Conservation (phyloP, 2,888 invertebrate genomes). For the Pherbina coryleti region DNA sequence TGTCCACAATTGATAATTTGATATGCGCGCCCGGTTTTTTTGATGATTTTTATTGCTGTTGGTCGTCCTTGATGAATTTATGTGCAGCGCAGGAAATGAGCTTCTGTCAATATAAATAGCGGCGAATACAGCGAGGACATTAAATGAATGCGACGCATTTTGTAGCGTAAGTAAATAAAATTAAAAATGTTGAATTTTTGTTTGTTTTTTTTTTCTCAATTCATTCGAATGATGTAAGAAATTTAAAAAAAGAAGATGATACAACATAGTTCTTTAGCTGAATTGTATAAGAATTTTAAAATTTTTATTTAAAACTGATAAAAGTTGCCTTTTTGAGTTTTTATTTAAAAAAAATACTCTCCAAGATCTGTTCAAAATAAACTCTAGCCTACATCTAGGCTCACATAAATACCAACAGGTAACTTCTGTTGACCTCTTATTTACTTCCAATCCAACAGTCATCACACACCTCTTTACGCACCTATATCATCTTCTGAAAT, state of each 20-base stretch:
- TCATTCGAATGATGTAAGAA: too few species aligned
- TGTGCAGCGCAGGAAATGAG: conserved; percentile 26
- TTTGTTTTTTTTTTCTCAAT: background rate
- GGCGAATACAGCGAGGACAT: background rate
- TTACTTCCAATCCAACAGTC: too few species aligned
- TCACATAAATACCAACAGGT: too few species aligned
- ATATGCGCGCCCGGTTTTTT: conserved; percentile 54
- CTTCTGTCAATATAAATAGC: conserved; percentile 6
- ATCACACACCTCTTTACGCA: too few species aligned
- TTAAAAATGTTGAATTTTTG: conserved; percentile 22
- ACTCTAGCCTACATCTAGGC: too few species aligned
- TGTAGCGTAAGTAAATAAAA: conserved; percentile 32
- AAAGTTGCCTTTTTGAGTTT: too few species aligned
- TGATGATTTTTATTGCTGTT: conserved; percentile 17
- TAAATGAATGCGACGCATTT: conserved; percentile 1
- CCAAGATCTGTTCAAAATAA: too few species aligned
- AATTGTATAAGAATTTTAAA: too few species aligned
- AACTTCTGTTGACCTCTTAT: background rate
- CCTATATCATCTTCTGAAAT: background rate
- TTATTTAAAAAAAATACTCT: too few species aligned
- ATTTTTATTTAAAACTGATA: too few species aligned
- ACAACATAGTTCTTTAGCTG: too few species aligned
- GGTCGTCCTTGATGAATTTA: conserved; percentile 28
- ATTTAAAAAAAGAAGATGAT: too few species aligned
- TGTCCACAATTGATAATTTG: conserved; percentile 65